Evolutionary conservation across 2,113 vertebrate genomes (phyloP).

Genomic region (Neotoma lepida): DNA sequence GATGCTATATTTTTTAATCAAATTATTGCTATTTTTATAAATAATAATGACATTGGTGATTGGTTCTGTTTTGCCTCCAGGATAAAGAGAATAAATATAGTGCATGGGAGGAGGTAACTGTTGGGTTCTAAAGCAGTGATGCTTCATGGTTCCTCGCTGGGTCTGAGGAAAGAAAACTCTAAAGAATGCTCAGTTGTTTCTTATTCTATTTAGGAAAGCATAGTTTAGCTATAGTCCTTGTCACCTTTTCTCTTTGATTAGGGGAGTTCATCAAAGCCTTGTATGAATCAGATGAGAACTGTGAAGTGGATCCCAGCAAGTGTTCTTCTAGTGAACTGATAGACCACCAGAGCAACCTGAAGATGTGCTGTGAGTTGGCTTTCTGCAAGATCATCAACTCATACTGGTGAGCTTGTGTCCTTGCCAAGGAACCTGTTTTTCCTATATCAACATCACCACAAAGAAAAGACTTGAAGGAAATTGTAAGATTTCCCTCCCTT

Average conservation of each 20-base stretch:
- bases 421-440: neutral
- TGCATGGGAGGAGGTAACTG: neutral
- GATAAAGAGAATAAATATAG: slow-evolving; percentile 26
- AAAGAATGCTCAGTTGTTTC: slow-evolving; percentile 53
- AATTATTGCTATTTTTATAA: slow-evolving; percentile 30
- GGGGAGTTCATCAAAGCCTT: slow-evolving; percentile 98
- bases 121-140: slow-evolving; percentile 9
- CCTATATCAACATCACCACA: neutral
- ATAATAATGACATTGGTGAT: neutral
- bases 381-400: slow-evolving; percentile 99
- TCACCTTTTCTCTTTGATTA: slow-evolving; percentile 79
- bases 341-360: slow-evolving; percentile 96
- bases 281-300: slow-evolving; percentile 98
- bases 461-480: neutral
- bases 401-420: slow-evolving; percentile 90
- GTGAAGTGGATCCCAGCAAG: slow-evolving; percentile 95
- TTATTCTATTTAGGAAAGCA: slow-evolving; percentile 67
- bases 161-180: slow-evolving; percentile 61
- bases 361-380: slow-evolving; percentile 98
- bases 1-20: slow-evolving; percentile 5
- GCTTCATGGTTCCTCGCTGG: slow-evolving; percentile 48
- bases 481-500: neutral
- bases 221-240: slow-evolving; percentile 58
- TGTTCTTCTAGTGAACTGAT: slow-evolving; percentile 89
- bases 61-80: slow-evolving; percentile 22